Evolutionary conservation across 2,113 vertebrate genomes (phyloP), one percentile per base, ranked within the genome.

Genomic region (Semnornis frantzii): DNA sequence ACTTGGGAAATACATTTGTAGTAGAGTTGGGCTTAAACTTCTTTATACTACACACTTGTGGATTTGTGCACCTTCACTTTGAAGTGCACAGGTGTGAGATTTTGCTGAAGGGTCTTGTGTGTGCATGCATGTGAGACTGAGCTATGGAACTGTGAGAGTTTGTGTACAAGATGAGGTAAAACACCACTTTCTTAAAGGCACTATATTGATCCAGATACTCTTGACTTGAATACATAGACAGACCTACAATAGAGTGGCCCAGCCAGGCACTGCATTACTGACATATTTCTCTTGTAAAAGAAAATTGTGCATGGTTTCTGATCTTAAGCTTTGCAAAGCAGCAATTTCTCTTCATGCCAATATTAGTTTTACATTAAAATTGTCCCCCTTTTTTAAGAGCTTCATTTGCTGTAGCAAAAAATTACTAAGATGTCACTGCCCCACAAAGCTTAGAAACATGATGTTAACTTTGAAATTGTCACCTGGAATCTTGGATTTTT

Each of bases 201-300:
- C 90, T 96, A 44, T 93, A 28, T 91, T 87, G 54, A 72, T 87
- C 65, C 81, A 91, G 87, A 90, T 92, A 59, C 44, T 95, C 79
- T 86, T 74, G 77, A 87, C 82, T 86, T 93, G 90, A 93, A 85
- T 77, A 68, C 87, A 87, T 81, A 87, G 82, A 89, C 58, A 95
- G 91, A 76, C 85, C 34, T 14, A 75, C 77, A 90, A 78, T 60
- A 64, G 6, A 63, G 68, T 89, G 71, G 28, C 60, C 33, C 39
- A 89, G 92, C 25, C 64, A 92, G 92, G 73, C 81, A 46, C 86
- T 93, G 78, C 68, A 20, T 94, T 87, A 82, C 89, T 92, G 94
- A 89, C 78, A 52, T 85, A 62, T 52, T 78, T 93, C 68, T 89
- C 39, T 28, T 64, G 42, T 71, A 76, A 59, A 92, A 66, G 31